Base-by-base conservation (phyloP, 2,888 invertebrate genomes). In the Eilema caniola region DNA sequence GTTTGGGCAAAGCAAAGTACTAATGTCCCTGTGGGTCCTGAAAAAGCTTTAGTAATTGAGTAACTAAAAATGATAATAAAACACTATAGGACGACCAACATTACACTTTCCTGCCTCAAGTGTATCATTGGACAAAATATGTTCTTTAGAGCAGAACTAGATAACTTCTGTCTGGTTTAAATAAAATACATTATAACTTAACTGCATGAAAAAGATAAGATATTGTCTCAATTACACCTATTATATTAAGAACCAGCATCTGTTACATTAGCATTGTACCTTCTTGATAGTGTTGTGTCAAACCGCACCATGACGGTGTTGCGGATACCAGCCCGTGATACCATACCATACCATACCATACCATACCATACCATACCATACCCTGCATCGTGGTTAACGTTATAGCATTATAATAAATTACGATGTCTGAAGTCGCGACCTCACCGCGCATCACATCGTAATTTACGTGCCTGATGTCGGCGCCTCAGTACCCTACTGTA, bases 401-500 rank as follows among this genome's bases (percentile, higher is more conserved):
- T n/a, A n/a, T n/a, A n/a, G n/a, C n/a, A n/a, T n/a, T n/a, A n/a
- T n/a, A n/a, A 73, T 80, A 80, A 82, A 80, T 81, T 59, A 82
- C 70, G 59, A 62, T 80, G 73, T 66, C 74, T 60, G 63, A 80
- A 71, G 76, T 69, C 53, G 76, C 62, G 72, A 61, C 70, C 81
- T 82, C 14, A 25, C 14, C 0, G 14, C 25, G 25, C 5, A 24
- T 24, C 24, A 59, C 16, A 59, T 20, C 59, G 59, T 59, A 25
- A 59, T 59, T 20, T 41, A 59, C 75, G 77, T 75, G n/a, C 20
- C 53, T 53, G 72, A 76, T 71, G 81, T 75, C 69, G 77, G 76
- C 81, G 81, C 83, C 84, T 84, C 82, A 76, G 77, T 76, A 74
- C 66, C 77, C 71, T 83, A 86, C 88, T 85, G 2, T 28, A n/a